phyloP scores from a whole-genome alignment of 1,140 invertebrate genomes.

The Mycetomoellerius zeteki region DNA sequence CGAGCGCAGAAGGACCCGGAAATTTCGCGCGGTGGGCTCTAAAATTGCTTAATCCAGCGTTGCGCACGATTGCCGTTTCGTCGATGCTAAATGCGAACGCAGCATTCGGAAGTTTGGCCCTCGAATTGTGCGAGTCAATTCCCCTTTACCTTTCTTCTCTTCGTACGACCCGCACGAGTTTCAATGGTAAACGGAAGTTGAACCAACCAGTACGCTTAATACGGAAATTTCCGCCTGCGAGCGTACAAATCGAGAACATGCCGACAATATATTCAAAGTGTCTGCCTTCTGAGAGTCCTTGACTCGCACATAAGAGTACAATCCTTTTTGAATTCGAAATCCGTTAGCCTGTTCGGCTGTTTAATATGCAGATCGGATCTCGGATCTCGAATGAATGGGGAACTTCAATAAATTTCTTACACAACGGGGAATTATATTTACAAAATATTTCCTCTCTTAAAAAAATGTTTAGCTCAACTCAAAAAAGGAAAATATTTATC shows the following conservation, averaged over 20 bases:
- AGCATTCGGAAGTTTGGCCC: constrained; percentile 67
- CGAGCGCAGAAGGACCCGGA: constrained; percentile 40
- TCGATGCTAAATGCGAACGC: constrained; percentile 71
- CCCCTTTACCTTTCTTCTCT: constrained; percentile 61
- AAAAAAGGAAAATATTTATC: background rate
- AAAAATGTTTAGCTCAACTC: background rate
- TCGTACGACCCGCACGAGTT: constrained; percentile 58
- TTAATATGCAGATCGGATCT: constrained; percentile 40
- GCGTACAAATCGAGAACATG: constrained; percentile 64
- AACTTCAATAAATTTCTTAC: constrained; percentile 10
- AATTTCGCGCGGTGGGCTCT: constrained; percentile 58
- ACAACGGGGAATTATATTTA: background rate
- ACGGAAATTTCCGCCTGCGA: constrained; percentile 65
- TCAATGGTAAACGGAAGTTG: constrained; percentile 63
- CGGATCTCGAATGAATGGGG: background rate
- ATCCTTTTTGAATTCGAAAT: constrained; percentile 51
- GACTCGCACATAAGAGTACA: constrained; percentile 31
- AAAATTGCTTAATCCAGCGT: constrained; percentile 66
- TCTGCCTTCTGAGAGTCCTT: constrained; percentile 49
- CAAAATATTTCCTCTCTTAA: background rate
- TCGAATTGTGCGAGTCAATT: constrained; percentile 64
- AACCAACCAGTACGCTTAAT: constrained; percentile 55
- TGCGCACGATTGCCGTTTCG: constrained; percentile 68
- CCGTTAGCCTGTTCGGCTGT: constrained; percentile 32
- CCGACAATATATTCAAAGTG: constrained; percentile 60